These are phyloP conservation scores for Drosophila quinaria DNA, from an alignment of 2,888 invertebrate genomes.

Conservation along the genomic window DNA sequence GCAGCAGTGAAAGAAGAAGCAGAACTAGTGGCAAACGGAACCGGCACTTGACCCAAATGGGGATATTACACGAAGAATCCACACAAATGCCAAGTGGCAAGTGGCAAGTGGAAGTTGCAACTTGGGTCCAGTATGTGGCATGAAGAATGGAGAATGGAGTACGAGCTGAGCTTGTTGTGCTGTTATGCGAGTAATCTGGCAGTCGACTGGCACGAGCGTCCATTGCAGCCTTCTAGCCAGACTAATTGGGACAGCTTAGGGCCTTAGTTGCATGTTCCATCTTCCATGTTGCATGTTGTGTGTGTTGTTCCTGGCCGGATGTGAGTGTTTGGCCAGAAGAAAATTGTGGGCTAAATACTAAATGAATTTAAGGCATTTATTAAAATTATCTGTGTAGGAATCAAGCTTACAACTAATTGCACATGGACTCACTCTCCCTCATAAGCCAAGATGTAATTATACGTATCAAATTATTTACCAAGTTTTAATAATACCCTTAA, in stretches of 20 bases:
- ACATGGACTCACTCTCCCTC: conserved; percentile 1
- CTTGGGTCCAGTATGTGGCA: conserved; percentile 12
- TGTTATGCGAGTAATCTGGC: conserved; percentile 43
- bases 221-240: conserved; percentile 33
- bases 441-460: conserved; percentile 13
- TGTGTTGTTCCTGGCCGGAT: conserved; percentile 38
- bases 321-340: conserved; percentile 45
- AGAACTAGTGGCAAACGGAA: conserved; percentile 50
- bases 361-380: conserved; percentile 61
- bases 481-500: background rate
- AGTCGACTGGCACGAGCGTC: conserved; percentile 46
- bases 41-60: conserved; percentile 44
- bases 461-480: conserved; percentile 21
- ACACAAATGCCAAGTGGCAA: conserved; percentile 41
- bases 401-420: conserved; percentile 39
- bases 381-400: conserved; percentile 46
- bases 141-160: conserved; percentile 7
- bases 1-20: conserved; percentile 11
- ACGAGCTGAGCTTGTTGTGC: conserved; percentile 5
- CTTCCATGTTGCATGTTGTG: conserved; percentile 2
- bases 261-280: conserved; percentile 16
- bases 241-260: conserved; percentile 73
- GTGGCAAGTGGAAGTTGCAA: conserved; percentile 31
- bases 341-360: conserved; percentile 49
- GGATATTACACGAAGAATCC: conserved; percentile 36